Base-by-base conservation (phyloP, 2,888 invertebrate genomes). In the Teleogryllus oceanicus region DNA sequence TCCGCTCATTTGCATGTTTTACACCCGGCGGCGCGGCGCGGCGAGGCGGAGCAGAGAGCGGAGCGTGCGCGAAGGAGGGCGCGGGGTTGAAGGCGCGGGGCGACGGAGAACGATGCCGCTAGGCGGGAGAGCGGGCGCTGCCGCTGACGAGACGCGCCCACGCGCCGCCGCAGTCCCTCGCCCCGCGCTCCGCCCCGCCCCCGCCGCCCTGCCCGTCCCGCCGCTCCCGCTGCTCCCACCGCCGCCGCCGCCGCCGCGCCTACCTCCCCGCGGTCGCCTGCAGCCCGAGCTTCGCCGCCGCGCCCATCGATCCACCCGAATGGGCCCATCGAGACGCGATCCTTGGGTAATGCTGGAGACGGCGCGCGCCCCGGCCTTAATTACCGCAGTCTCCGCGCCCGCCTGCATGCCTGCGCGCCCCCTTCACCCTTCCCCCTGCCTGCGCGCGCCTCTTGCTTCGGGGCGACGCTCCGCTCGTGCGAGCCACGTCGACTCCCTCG, bases 1-100 rank as follows among this genome's bases (percentile, higher is more conserved):
- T 81, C 82, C 81, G 74, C 79, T 77, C 79, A 82, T 82, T 82
- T 82, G 82, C 82, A 82, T 82, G 82, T 80, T 81, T 82, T 82
- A 81, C 80, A 79, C 76, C 75, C 76, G 24, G 76, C 80, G 76
- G 80, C 82, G 82, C 18, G 62, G 62, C 62, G 62, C 24, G 24
- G 24, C 24, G 24, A 24, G 24, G 24, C 24, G 24, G 2, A 24
- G 24, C 24, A 24, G 24, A 24, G 24, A 24, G 24, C 24, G 24
- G 24, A 24, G 24, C 24, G 24, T 24, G 24, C 2, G 24, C 24
- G 24, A 4, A 4, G 24, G 24, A 24, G 24, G 24, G 24, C 24
- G 24, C 24, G 24, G 21, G 21, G 21, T 21, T 21, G 21, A 21
- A 21, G 21, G 21, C 21, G 21, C 21, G 24, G 24, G 24, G 24